phyloP scores from a whole-genome alignment of 2,113 vertebrate genomes.

The Crypturellus undulatus region DNA sequence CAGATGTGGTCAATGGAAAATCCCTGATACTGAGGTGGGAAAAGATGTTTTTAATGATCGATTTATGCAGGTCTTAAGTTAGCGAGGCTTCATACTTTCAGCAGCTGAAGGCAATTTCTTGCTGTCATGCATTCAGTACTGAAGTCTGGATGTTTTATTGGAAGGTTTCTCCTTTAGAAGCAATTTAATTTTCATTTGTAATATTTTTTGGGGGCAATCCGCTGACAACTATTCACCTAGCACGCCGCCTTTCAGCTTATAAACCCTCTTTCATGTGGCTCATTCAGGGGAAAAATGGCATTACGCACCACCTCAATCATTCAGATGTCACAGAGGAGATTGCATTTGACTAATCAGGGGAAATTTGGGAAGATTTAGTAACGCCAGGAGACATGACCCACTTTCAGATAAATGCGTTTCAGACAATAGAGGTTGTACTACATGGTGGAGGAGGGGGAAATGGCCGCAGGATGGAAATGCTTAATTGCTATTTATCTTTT shows the following conservation, averaged over 20 bases:
- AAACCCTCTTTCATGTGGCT: conserved; percentile 52
- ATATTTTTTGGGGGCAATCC: conserved; percentile 13
- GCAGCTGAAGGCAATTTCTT: background rate
- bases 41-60: accelerated
- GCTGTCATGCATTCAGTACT: accelerated
- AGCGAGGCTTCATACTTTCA: background rate
- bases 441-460: background rate
- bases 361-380: conserved; percentile 67
- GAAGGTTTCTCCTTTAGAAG: background rate
- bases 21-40: accelerated
- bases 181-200: background rate
- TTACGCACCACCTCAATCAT: conserved; percentile 45
- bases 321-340: conserved; percentile 44
- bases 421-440: background rate
- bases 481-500: background rate
- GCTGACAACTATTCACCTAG: background rate
- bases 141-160: background rate
- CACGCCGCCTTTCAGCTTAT: background rate
- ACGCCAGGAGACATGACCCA: conserved; percentile 70
- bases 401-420: conserved; percentile 51
- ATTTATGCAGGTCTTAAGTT: accelerated
- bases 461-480: background rate
- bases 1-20: background rate
- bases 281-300: conserved; percentile 65
- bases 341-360: conserved; percentile 45